phyloP scores from a whole-genome alignment of 2,888 invertebrate species.

The Aradus depressus region DNA sequence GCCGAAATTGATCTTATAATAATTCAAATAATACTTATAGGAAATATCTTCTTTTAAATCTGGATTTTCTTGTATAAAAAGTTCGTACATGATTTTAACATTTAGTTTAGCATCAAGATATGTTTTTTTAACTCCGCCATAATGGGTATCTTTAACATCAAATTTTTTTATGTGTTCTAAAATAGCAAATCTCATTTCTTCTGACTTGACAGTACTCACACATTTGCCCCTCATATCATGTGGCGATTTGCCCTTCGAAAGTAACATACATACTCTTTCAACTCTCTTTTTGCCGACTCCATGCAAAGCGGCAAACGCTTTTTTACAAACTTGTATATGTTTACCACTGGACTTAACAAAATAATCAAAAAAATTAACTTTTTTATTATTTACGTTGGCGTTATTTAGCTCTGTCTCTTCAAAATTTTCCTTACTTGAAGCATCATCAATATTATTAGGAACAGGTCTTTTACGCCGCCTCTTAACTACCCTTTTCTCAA shows the following conservation, averaged over 20 bases:
- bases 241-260: conserved; percentile 19
- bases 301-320: conserved; percentile 11
- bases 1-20: conserved; percentile 30
- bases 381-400: too few relatives aligned
- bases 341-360: conserved; percentile 14
- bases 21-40: conserved; percentile 30
- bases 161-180: conserved; percentile 16
- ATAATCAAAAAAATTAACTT: too few relatives aligned
- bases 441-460: too few relatives aligned
- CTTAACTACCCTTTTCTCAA: too few relatives aligned
- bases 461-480: too few relatives aligned
- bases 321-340: conserved; percentile 14
- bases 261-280: conserved; percentile 18
- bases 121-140: conserved; percentile 23
- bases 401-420: too few relatives aligned
- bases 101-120: conserved; percentile 31
- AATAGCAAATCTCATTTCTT: conserved; percentile 7
- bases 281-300: conserved; percentile 19
- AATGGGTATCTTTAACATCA: conserved; percentile 26
- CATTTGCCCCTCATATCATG: conserved; percentile 24
- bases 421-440: too few relatives aligned
- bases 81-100: conserved; percentile 30
- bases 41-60: conserved; percentile 27
- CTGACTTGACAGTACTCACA: conserved; percentile 24
- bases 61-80: conserved; percentile 29